A percentile compares a stretch with the other conserved stretches of the same genome.
phyloP scores from a whole-genome alignment of 2,113 vertebrate species.

The Salminus brasiliensis region DNA sequence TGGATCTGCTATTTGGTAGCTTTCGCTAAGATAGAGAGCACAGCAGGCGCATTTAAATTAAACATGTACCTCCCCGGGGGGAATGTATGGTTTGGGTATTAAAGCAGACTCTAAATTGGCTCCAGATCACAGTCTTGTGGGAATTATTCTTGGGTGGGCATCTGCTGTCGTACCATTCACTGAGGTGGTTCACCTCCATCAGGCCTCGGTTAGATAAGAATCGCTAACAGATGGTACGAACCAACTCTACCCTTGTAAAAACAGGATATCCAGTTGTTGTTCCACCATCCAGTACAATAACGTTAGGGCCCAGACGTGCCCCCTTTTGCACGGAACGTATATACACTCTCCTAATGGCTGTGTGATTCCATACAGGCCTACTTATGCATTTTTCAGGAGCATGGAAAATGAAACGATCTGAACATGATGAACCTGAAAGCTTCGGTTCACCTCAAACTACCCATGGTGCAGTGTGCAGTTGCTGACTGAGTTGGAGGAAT shows the following conservation, averaged over 20 bases:
- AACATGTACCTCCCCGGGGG: slow-evolving; percentile 40
- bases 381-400: background rate
- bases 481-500: slow-evolving; percentile 33
- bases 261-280: slow-evolving; percentile 9
- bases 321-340: too few relatives aligned
- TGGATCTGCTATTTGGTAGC: slow-evolving; percentile 20
- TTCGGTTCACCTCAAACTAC: slow-evolving; percentile 51
- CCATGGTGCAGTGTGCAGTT: slow-evolving; percentile 38
- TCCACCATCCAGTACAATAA: background rate
- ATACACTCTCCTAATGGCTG: too few relatives aligned
- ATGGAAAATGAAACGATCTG: slow-evolving; percentile 27
- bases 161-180: slow-evolving; percentile 67
- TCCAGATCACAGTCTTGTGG: slow-evolving; percentile 59
- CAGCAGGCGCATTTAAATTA: slow-evolving; percentile 13
- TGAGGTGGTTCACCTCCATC: slow-evolving; percentile 72
- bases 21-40: slow-evolving; percentile 25
- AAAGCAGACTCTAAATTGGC: slow-evolving; percentile 55
- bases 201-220: slow-evolving; percentile 59
- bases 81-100: slow-evolving; percentile 44
- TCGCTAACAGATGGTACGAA: slow-evolving; percentile 68
- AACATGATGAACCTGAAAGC: slow-evolving; percentile 30
- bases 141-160: slow-evolving; percentile 72
- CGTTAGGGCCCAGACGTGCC: background rate
- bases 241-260: slow-evolving; percentile 50
- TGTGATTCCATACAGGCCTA: background rate